These are phyloP conservation scores for Tinamus major DNA, from an alignment of 2,797 vertebrate genomes.

Conservation along the genomic window DNA sequence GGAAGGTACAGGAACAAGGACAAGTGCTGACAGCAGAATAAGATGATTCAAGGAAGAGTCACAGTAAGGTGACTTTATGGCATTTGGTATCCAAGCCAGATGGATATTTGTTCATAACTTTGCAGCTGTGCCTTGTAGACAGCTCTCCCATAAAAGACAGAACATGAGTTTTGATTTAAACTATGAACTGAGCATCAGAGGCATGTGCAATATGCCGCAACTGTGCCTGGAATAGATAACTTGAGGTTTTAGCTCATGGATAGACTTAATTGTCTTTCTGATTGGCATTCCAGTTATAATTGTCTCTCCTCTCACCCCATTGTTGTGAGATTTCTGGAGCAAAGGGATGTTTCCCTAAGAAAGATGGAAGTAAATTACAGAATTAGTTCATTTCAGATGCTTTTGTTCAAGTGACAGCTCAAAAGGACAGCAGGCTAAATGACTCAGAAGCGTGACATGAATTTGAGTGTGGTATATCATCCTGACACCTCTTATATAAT, in stretches of 20 bases:
- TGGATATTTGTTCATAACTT: accelerated
- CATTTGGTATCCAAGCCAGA: neutral
- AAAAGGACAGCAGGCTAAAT: conserved; percentile 59
- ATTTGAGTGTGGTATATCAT: conserved; percentile 11
- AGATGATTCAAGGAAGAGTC: neutral
- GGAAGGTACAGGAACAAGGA: neutral
- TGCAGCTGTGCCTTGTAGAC: neutral
- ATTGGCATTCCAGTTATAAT: neutral
- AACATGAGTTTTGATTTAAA: neutral
- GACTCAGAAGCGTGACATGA: conserved; percentile 38
- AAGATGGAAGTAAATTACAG: conserved; percentile 41
- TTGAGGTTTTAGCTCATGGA: neutral
- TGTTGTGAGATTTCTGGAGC: neutral
- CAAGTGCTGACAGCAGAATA: neutral
- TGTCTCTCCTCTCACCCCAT: conserved; percentile 1
- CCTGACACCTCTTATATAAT: conserved; percentile 28
- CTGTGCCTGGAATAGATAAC: neutral
- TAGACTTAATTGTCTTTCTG: neutral
- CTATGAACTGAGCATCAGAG: neutral
- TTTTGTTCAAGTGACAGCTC: conserved; percentile 65
- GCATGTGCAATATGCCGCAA: neutral
- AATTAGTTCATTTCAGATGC: conserved; percentile 39
- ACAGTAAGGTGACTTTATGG: neutral
- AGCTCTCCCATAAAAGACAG: neutral
- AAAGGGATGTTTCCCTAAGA: conserved; percentile 14